Evolutionary conservation across 2,113 vertebrate species (phyloP).

Genomic region (Baryphthengus martii): DNA sequence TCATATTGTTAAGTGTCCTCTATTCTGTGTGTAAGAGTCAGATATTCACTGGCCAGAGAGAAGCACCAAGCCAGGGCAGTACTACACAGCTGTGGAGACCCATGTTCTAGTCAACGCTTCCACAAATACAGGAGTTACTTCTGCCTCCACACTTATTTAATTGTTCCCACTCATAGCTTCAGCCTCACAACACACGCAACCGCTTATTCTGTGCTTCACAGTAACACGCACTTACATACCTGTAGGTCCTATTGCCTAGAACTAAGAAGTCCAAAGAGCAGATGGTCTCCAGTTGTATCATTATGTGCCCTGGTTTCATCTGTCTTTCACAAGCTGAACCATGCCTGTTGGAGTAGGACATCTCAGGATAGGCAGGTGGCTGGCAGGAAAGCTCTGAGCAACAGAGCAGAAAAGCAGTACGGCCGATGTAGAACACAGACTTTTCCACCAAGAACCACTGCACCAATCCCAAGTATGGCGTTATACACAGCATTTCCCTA

Average conservation of each 20-base stretch:
- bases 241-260: neutral
- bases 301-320: neutral
- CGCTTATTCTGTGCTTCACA: neutral
- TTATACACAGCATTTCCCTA: neutral
- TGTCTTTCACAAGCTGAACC: neutral
- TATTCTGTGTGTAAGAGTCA: neutral
- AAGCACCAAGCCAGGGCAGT: neutral
- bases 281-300: neutral
- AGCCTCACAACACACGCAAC: neutral
- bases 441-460: neutral
- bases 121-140: neutral
- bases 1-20: neutral
- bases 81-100: neutral
- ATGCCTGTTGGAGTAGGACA: neutral
- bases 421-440: rapidly evolving
- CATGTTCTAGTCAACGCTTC: neutral
- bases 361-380: neutral
- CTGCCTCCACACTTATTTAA: neutral
- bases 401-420: neutral
- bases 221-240: neutral
- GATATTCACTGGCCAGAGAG: neutral
- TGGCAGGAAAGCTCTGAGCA: neutral
- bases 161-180: neutral
- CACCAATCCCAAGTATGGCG: neutral
- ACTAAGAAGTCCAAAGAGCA: neutral